A percentile compares a stretch with the other conserved stretches of the same genome.
Conservation (phyloP, 1,140 invertebrate genomes). For the Bombus terrestris region DNA sequence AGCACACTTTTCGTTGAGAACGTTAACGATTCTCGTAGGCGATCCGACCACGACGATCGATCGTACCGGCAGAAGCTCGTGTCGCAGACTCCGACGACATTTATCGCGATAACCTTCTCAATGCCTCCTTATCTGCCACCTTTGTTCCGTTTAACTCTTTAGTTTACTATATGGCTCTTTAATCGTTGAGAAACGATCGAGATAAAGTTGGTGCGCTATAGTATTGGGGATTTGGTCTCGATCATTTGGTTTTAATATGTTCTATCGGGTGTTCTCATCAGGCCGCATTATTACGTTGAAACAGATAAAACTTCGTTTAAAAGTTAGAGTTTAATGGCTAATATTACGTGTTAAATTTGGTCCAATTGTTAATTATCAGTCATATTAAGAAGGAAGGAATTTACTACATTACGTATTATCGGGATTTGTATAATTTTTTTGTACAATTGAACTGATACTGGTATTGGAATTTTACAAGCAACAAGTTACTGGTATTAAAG, state of each 20-base stretch:
- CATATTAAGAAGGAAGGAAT: background rate
- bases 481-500: too few species aligned
- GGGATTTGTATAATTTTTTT: too few species aligned
- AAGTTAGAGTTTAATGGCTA: background rate
- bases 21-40: conserved; percentile 21
- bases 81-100: background rate
- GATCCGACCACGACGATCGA: background rate
- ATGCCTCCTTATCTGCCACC: background rate
- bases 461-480: too few species aligned
- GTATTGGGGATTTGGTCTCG: background rate
- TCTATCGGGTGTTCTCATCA: background rate
- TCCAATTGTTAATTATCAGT: background rate
- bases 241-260: background rate
- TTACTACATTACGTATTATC: background rate
- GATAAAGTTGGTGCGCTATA: too few species aligned
- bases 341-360: background rate
- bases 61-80: background rate
- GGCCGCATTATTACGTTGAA: too few species aligned
- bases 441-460: too few species aligned
- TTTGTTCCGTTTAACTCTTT: background rate
- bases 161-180: background rate
- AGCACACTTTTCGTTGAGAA: conserved; percentile 37
- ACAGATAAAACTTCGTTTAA: background rate
- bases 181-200: background rate
- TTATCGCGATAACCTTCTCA: background rate